Evolutionary conservation across 1,140 invertebrate genomes (phyloP).

Genomic region (Hycleus phaleratus): DNA sequence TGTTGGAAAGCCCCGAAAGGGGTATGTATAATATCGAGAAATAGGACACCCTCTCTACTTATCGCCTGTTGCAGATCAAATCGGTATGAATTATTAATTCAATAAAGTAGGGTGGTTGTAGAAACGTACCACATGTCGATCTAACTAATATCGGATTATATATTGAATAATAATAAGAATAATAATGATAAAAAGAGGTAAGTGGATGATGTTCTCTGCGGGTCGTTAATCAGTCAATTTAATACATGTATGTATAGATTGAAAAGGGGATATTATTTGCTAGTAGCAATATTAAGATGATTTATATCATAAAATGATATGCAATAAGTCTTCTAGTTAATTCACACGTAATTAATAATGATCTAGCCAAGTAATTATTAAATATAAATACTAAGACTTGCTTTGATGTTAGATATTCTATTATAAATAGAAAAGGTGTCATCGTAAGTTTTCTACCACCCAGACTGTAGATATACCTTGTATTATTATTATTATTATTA

Average conservation of each 20-base stretch:
- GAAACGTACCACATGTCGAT: conserved; percentile 11
- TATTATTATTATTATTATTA: too few species aligned
- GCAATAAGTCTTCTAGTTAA: conserved; percentile 4
- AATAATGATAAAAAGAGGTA: conserved; percentile 5
- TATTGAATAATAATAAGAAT: background rate
- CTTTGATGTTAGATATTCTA: conserved; percentile 2
- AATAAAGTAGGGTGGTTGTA: background rate
- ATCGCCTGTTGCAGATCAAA: background rate
- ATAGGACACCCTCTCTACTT: too few species aligned
- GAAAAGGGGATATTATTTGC: too few species aligned
- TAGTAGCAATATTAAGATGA: too few species aligned
- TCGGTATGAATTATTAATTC: conserved; percentile 9
- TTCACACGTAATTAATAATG: conserved; percentile 5
- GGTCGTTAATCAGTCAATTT: conserved; percentile 9
- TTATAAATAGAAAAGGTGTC: conserved; percentile 9
- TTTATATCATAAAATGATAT: background rate
- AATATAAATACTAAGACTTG: conserved; percentile 12
- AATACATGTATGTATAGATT: background rate
- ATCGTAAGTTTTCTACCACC: conserved; percentile 1
- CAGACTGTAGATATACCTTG: background rate
- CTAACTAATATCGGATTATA: conserved; percentile 4
- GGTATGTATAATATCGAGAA: too few species aligned
- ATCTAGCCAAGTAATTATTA: conserved; percentile 3
- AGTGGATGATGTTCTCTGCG: conserved; percentile 1
- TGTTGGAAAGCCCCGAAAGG: too few species aligned